Evolutionary conservation across 2,797 vertebrate genomes (phyloP).

Genomic region (Onychomys arenicola): DNA sequence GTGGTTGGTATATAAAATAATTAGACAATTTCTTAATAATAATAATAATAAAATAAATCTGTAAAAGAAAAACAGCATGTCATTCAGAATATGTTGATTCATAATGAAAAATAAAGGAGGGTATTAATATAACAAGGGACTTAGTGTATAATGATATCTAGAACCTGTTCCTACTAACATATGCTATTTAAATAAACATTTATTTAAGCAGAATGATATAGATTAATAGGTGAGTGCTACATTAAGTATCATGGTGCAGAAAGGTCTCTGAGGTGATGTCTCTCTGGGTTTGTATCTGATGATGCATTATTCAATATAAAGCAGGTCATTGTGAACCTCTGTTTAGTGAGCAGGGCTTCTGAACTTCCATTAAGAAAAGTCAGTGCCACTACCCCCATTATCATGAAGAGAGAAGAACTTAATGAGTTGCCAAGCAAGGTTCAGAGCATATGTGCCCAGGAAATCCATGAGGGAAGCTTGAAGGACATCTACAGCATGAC

Average conservation of each 20-base stretch:
- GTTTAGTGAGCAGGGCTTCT: neutral
- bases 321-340: neutral
- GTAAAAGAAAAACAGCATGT: neutral
- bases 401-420: neutral
- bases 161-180: neutral
- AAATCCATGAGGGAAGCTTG: neutral
- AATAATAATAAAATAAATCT: neutral
- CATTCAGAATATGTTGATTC: neutral
- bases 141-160: neutral
- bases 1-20: too few relatives aligned
- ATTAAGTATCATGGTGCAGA: neutral
- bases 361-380: neutral
- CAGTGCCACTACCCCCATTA: neutral
- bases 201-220: neutral
- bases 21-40: too few relatives aligned
- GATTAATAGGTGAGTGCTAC: neutral
- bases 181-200: neutral
- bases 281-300: neutral
- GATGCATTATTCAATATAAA: neutral
- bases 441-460: neutral
- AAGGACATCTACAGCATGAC: neutral
- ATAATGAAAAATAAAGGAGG: neutral
- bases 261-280: neutral
- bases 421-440: neutral
- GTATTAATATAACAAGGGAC: neutral